Evolutionary conservation across 2,797 vertebrate species (phyloP).

Genomic region (Helarctos malayanus): DNA sequence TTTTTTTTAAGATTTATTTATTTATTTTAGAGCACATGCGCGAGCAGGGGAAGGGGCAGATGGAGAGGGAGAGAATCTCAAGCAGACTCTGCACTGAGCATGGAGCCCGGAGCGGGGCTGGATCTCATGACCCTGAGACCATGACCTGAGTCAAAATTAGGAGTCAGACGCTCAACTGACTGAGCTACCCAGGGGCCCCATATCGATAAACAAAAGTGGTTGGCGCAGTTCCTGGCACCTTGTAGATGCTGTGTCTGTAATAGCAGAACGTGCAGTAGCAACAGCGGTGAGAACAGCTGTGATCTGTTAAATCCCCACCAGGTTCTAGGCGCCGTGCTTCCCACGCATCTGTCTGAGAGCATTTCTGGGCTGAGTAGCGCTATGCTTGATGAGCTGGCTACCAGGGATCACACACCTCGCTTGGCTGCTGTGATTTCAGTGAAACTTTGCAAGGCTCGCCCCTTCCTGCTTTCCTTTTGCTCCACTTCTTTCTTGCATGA

Average conservation of each 20-base stretch:
- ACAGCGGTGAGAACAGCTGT: not conserved
- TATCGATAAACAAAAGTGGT: not conserved
- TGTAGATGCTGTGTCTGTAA: not conserved
- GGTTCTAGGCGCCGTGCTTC: not conserved
- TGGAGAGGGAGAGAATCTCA: not conserved
- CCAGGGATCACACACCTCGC: not conserved
- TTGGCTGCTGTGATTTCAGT: not conserved
- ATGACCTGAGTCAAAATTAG: not conserved
- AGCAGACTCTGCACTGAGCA: not conserved
- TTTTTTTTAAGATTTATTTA: not conserved
- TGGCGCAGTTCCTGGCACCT: not conserved
- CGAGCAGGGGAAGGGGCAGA: not conserved
- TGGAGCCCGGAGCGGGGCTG: fast-evolving
- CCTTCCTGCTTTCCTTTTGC: not conserved
- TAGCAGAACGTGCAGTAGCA: not conserved
- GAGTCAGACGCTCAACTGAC: not conserved
- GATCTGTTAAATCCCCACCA: not conserved
- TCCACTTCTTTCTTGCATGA: not conserved
- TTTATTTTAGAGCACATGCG: not conserved
- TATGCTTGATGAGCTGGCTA: not conserved
- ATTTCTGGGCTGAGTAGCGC: not conserved
- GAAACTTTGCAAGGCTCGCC: not conserved
- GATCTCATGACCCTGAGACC: not conserved
- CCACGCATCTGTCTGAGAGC: not conserved
- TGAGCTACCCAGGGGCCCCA: not conserved